Base-by-base conservation (phyloP, 2,113 vertebrate species). In the Mus spicilegus region DNA sequence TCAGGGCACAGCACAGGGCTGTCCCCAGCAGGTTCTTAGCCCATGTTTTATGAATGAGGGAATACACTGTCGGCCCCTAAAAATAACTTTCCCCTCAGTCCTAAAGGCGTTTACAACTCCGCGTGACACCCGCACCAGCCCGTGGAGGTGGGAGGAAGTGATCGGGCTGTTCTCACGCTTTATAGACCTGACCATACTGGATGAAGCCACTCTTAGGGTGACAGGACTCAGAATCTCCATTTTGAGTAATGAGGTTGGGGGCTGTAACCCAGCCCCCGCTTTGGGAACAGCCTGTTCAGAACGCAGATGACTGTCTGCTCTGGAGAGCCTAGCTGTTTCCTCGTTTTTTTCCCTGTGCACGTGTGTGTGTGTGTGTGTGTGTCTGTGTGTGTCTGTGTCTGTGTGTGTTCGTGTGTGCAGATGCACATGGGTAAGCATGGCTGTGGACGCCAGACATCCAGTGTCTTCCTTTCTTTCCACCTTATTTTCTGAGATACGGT, bases 41-140 rank as follows among this genome's bases (percentile, higher is more conserved):
- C 5, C 2, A 77, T 91, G 86, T 86, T 96, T 96, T 92, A 87
- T 95, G 90, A 97, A 93, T 96, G 90, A 93, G 93, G 28, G 87
- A 86, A 90, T 85, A 72, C 58, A 73, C 93, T 82, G 81, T 89
- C 86, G 92, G 75, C 76, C 94, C 67, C 22, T 95, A 95, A 96
- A 98, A 94, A 96, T 97, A 90, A 92, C 95, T 97, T 91, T 91
- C 93, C 56, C 49, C 78, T 89, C 93, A 80, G 30, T 96, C 92
- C 92, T 93, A 26, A 80, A 92, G 88, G 88, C 89, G 51, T 95
- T 97, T 89, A 97, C 96, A 96, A 89, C 81, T 94, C 96, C 84
- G 78, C 9, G 12, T 87, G 96, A 95, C 91, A 92, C 92, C 94
- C 95, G 90, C 96, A 91, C 77, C 88, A 91, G 96, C 95, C 94